Conservation (phyloP, 2,113 vertebrate species). For the Gobius niger region DNA sequence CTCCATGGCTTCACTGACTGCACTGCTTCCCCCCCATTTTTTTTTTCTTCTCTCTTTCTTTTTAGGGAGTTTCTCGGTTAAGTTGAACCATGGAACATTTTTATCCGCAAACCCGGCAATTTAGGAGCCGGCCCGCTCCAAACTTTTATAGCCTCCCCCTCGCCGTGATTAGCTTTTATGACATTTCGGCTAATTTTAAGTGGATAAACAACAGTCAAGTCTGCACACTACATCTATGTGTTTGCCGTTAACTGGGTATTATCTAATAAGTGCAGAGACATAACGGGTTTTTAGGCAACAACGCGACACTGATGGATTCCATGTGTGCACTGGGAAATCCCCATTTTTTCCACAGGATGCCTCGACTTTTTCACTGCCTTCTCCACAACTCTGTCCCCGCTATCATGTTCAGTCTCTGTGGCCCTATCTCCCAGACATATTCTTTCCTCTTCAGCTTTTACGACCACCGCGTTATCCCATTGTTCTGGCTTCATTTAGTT, state of each 20-base stretch:
- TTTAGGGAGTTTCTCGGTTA: conserved; percentile 65
- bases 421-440: conserved; percentile 57
- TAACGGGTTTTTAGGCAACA: conserved; percentile 74
- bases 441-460: conserved; percentile 54
- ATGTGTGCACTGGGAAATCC: conserved; percentile 76
- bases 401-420: conserved; percentile 60
- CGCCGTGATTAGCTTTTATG: conserved; percentile 63
- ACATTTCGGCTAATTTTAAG: conserved; percentile 61
- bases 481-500: conserved; percentile 23
- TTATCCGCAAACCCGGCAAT: conserved; percentile 59
- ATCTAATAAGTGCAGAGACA: conserved; percentile 75
- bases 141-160: conserved; percentile 59
- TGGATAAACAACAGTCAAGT: conserved; percentile 62
- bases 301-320: conserved; percentile 73
- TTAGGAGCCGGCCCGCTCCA: conserved; percentile 55
- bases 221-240: conserved; percentile 68
- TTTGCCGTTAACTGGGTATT: conserved; percentile 73
- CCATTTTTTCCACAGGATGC: conserved; percentile 71
- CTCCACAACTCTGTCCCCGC: conserved; percentile 59
- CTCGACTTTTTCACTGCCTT: conserved; percentile 55
- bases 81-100: conserved; percentile 67
- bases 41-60: conserved; percentile 3
- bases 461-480: conserved; percentile 21
- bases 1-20: conserved; percentile 58
- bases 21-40: conserved; percentile 32